Base-by-base conservation (phyloP, 2,797 vertebrate species). In the Acanthornis magna region DNA sequence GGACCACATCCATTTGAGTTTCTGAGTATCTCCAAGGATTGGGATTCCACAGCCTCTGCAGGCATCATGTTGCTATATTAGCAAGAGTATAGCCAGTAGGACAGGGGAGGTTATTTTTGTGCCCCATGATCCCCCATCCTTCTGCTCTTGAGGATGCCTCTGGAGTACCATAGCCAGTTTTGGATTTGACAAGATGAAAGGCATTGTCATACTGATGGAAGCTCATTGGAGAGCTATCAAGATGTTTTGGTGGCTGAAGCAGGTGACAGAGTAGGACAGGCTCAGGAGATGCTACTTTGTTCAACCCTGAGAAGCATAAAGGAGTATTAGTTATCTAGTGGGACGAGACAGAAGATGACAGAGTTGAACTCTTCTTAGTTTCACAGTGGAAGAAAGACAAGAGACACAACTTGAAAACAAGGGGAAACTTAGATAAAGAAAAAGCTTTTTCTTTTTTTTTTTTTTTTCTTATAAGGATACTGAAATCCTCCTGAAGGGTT, bases 121-220 rank as follows among this genome's bases (percentile, higher is more conserved):
- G 25, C 18, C 9, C 23, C 14, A 2, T 0, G 0, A 1, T 1
- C 5, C 10, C 2, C 10, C 4, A 10, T 34, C 8, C 32, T n/a
- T n/a, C n/a, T 81, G 27, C 7, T 9, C 18, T 50, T 75, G 51
- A 55, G 19, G 7, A 27, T 55, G 10, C 13, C 10, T 32, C 22
- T 83, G n/a, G 48, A 67, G 30, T 32, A 20, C 20, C 36, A 36
- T 36, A 10, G 36, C 36, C 6, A 9, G 17, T 66, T 83, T 48
- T n/a, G 48, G 25, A 32, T 90, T 66, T 25, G 30, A 9, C 7
- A 19, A 36, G 30, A 23, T 60, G 34, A 55, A 51, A 40, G 36
- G 5, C 1, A 0, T 22, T 62, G 27, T 32, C 6, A 2, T 51
- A 11, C 11, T 58, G 29, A 7, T 65, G 5, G 5, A 63, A 48